Evolutionary conservation across 2,888 invertebrate species (phyloP).

Genomic region (Chloromyia formosa): DNA sequence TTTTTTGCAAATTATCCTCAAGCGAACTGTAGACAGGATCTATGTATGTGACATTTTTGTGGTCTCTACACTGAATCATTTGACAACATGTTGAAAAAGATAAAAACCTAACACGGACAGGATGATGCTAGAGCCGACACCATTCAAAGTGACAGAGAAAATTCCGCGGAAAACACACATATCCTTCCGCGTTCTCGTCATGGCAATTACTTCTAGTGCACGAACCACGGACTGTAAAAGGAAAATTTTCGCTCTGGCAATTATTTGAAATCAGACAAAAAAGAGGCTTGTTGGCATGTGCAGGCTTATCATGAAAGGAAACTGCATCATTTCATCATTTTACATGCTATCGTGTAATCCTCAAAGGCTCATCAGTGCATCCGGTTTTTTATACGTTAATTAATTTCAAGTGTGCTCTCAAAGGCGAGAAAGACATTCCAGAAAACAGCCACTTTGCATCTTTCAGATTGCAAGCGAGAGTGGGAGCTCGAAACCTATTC

Average conservation of each 20-base stretch:
- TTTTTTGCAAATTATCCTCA: too few relatives aligned
- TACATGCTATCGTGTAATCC: background rate
- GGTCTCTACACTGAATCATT: too few relatives aligned
- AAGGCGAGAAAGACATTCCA: background rate
- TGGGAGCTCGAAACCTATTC: background rate
- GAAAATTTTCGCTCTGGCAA: background rate
- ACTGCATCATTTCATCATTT: background rate
- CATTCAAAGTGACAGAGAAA: too few relatives aligned
- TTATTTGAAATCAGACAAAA: background rate
- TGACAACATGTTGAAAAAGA: too few relatives aligned
- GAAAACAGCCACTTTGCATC: background rate
- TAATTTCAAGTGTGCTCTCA: background rate
- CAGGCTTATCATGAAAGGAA: background rate
- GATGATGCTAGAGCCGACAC: too few relatives aligned
- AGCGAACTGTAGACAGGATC: too few relatives aligned
- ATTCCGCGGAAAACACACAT: background rate
- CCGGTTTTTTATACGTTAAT: background rate
- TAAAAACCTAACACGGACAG: too few relatives aligned
- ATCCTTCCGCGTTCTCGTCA: background rate
- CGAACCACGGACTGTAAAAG: background rate
- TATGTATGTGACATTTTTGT: too few relatives aligned
- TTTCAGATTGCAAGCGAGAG: background rate
- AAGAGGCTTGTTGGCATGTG: too few relatives aligned
- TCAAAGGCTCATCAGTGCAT: background rate
- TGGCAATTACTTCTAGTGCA: background rate